These are phyloP conservation scores for Rhagium mordax DNA, from an alignment of 2,888 invertebrate species.

Conservation along the genomic window DNA sequence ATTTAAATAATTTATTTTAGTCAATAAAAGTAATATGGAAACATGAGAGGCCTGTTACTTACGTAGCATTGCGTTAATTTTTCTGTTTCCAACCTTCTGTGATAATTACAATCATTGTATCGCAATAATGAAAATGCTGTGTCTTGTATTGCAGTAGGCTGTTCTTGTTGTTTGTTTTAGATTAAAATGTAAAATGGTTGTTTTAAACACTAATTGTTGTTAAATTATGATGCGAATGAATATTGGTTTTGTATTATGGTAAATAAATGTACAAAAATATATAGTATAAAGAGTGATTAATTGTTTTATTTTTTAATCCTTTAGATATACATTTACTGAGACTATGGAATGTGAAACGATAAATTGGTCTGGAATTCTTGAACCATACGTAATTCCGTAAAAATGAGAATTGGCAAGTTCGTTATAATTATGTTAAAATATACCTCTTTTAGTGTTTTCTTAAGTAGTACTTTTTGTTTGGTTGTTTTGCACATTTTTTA, in stretches of 20 bases:
- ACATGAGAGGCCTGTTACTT: slow-evolving; percentile 1
- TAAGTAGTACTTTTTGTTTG: too few relatives aligned
- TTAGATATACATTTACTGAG: neutral
- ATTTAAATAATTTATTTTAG: too few relatives aligned
- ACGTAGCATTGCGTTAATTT: slow-evolving; percentile 49
- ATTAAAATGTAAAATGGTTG: slow-evolving; percentile 40
- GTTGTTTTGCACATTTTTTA: too few relatives aligned
- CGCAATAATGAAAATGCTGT: slow-evolving; percentile 70
- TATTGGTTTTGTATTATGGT: slow-evolving; percentile 59
- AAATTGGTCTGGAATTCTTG: too few relatives aligned
- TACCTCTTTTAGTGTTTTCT: too few relatives aligned
- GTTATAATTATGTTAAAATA: too few relatives aligned
- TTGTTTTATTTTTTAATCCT: neutral
- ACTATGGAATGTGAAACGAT: too few relatives aligned
- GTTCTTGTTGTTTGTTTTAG: slow-evolving; percentile 64
- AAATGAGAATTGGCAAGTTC: too few relatives aligned
- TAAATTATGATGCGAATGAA: slow-evolving; percentile 54
- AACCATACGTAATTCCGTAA: too few relatives aligned
- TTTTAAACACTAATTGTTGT: slow-evolving; percentile 56
- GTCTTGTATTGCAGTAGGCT: slow-evolving; percentile 70
- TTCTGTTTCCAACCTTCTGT: slow-evolving; percentile 69
- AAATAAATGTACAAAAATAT: slow-evolving; percentile 57
- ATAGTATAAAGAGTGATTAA: slow-evolving; percentile 28
- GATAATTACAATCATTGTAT: slow-evolving; percentile 71
- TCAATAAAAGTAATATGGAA: neutral